Percentiles rank a stretch among this genome's conserved stretches.
Evolutionary conservation across 2,113 vertebrate genomes (phyloP).

Genomic region (Thamnaconus septentrionalis): DNA sequence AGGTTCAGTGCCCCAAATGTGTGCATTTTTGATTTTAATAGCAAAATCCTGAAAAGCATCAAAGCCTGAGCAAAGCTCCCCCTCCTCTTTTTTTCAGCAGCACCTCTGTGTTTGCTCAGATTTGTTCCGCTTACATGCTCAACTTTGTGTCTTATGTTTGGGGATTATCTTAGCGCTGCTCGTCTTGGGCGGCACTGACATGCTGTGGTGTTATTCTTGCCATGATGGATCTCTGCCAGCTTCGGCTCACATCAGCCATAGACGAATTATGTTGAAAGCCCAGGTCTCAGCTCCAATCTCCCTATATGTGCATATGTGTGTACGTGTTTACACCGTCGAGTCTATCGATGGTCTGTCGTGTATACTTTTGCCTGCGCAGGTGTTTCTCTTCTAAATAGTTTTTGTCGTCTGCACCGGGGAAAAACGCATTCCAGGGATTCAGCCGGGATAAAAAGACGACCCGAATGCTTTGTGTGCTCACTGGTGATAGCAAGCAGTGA

Average conservation of each 20-base stretch:
- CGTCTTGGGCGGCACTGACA: conserved; percentile 54
- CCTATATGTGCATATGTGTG: neutral
- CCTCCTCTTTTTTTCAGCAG: neutral
- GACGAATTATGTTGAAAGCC: conserved; percentile 8
- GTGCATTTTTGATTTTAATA: too few relatives aligned
- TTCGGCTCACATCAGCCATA: conserved; percentile 19
- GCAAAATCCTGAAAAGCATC: too few relatives aligned
- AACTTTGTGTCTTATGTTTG: conserved; percentile 39
- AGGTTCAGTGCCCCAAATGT: too few relatives aligned
- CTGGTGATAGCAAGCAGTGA: conserved; percentile 3
- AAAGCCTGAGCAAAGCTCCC: too few relatives aligned
- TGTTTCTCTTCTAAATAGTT: conserved; percentile 23
- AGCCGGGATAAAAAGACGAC: conserved; percentile 4
- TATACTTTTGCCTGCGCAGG: neutral
- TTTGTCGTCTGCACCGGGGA: conserved; percentile 6
- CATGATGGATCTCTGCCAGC: conserved; percentile 41
- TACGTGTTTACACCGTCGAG: conserved; percentile 1
- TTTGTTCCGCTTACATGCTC: conserved; percentile 19
- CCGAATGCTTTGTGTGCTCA: conserved; percentile 1
- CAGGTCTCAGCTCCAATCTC: neutral
- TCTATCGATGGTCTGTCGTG: conserved; percentile 25
- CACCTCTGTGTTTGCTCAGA: conserved; percentile 33
- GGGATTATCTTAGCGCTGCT: conserved; percentile 49
- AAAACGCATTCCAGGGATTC: conserved; percentile 34
- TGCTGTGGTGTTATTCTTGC: conserved; percentile 39